Base-by-base conservation (phyloP, 2,888 invertebrate genomes). In the Geophilus truncorum region DNA sequence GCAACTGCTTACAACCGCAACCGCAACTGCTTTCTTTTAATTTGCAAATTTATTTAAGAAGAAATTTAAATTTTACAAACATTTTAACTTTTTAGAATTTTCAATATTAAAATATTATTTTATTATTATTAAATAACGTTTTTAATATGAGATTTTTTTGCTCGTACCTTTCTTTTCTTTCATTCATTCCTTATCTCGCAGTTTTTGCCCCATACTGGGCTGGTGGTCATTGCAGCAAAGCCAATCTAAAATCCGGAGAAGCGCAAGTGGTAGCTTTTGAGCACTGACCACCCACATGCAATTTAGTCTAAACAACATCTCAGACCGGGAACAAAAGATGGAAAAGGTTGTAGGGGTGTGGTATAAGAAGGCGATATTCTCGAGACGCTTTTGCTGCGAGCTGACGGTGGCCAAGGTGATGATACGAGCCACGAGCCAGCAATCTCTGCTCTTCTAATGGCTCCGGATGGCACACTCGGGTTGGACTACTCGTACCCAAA, bases 341-440 rank as follows among this genome's bases (percentile, higher is more conserved):
- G 70, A 25, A 25, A 70, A 23, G 70, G 70, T 23, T 70, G 70
- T 70, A 70, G 70, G 70, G 70, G 70, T 23, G 28, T 70, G 70
- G 70, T 28, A 70, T 28, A 70, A 51, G 51, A 51, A 51, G 51
- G 18, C 51, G 70, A 70, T 70, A 70, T 70, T 28, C 70, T 70
- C 70, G 70, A 70, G 70, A 70, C 70, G 70, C 70, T 28, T 70
- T 70, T 70, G 18, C 70, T 70, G 25, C 12, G 12, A 23, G 70
- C 70, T 70, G 70, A 28, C 70, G 70, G 70, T 70, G 70, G 70
- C 70, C 70, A 70, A 70, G 70, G 70, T 70, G 70, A 70, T 70
- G 70, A 70, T 70, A 70, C 70, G 70, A 70, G 70, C 70, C 70
- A 70, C 70, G 70, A 70, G 70, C 70, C 70, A 70, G 70, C 70